These are phyloP conservation scores for Trissolcus japonicus DNA, from an alignment of 2,888 invertebrate genomes.

Conservation along the genomic window DNA sequence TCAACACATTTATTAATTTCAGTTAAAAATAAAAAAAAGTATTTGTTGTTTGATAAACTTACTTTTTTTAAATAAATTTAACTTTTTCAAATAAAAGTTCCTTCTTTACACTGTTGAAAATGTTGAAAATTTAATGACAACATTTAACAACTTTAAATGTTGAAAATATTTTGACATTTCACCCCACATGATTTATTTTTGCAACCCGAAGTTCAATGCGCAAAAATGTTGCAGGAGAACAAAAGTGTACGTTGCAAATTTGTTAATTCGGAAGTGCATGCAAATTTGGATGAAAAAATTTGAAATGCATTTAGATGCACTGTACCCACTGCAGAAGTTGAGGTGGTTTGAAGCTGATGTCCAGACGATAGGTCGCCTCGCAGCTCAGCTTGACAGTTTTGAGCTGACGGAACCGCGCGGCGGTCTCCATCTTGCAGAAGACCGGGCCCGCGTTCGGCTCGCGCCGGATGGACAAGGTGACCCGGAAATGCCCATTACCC, in stretches of 20 bases:
- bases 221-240: no score
- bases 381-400: constrained; percentile 79
- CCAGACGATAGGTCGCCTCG: constrained; percentile 78
- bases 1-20: no score
- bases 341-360: constrained; percentile 78
- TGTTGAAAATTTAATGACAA: no score
- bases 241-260: neutral
- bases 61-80: no score
- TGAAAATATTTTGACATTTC: neutral
- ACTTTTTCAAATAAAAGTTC: no score
- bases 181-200: no score
- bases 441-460: constrained; percentile 77
- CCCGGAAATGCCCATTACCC: constrained; percentile 75
- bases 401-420: constrained; percentile 78
- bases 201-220: no score
- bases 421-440: constrained; percentile 79
- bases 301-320: constrained; percentile 52
- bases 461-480: constrained; percentile 77
- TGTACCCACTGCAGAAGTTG: constrained; percentile 78
- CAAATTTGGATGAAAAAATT: neutral
- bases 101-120: no score
- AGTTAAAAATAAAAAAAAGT: no score
- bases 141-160: no score
- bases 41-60: no score
- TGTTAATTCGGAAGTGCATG: neutral